These are phyloP conservation scores for Bombyx mandarina DNA, from an alignment of 1,140 invertebrate genomes.

Conservation along the genomic window DNA sequence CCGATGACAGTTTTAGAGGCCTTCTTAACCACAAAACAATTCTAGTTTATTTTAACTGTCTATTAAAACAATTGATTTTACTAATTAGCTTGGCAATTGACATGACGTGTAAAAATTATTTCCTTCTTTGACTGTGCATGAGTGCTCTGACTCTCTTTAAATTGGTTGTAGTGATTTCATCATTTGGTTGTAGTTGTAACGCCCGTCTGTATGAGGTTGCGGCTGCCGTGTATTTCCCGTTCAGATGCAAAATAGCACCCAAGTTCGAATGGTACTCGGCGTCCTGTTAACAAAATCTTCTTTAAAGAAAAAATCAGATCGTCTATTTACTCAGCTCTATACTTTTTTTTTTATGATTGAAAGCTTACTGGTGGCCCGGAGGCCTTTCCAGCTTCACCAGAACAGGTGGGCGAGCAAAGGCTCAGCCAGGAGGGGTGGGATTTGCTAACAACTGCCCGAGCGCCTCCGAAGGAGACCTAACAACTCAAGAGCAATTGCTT, in stretches of 20 bases:
- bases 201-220: conserved; percentile 87
- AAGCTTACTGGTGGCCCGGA: too few relatives aligned
- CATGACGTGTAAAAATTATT: conserved; percentile 25
- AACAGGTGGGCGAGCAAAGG: too few relatives aligned
- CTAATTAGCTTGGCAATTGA: conserved; percentile 52
- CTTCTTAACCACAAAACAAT: background rate
- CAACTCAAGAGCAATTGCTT: too few relatives aligned
- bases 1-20: too few relatives aligned
- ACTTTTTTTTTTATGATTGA: too few relatives aligned
- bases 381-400: too few relatives aligned
- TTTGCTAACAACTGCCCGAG: too few relatives aligned
- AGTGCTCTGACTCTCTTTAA: conserved; percentile 80
- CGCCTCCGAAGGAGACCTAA: too few relatives aligned
- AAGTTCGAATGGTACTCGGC: conserved; percentile 92
- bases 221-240: conserved; percentile 90
- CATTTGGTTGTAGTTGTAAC: conserved; percentile 85
- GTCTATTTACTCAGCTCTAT: too few relatives aligned
- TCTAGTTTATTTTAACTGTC: background rate
- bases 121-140: conserved; percentile 54
- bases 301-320: too few relatives aligned
- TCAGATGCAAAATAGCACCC: conserved; percentile 93
- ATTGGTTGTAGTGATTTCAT: conserved; percentile 89
- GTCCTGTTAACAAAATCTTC: conserved; percentile 75
- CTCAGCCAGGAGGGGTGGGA: too few relatives aligned
- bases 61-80: background rate